A percentile compares a stretch with the other conserved stretches of the same genome.
Evolutionary conservation across 2,797 vertebrate genomes (phyloP).

Genomic region (Craterocephalus amniculus): DNA sequence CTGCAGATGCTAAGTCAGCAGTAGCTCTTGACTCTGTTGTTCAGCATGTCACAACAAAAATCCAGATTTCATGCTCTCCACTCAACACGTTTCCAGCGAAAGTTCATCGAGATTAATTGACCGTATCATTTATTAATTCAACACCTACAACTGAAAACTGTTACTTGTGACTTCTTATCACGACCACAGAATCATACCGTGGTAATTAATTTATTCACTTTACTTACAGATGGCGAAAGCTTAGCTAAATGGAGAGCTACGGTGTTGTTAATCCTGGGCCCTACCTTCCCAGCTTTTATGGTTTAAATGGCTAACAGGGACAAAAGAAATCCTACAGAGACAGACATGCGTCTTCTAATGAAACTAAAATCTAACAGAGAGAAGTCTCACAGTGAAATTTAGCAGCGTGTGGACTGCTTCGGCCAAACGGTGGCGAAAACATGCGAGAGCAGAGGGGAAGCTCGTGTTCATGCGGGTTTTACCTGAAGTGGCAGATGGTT

Average conservation of each 20-base stretch:
- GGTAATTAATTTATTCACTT: background rate
- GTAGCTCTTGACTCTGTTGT: background rate
- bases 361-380: background rate
- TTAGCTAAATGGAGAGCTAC: background rate
- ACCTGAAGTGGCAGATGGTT: background rate
- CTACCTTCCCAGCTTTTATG: background rate
- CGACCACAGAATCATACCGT: background rate
- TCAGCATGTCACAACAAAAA: background rate
- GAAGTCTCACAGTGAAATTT: background rate
- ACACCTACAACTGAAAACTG: background rate
- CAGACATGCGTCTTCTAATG: background rate
- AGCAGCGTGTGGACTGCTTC: slow-evolving; percentile 1
- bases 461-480: background rate
- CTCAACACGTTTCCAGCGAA: background rate
- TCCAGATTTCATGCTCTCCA: background rate
- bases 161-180: background rate
- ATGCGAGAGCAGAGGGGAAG: background rate
- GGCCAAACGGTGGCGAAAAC: background rate
- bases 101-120: background rate
- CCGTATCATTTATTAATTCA: background rate
- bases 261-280: background rate
- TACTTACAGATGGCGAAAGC: background rate
- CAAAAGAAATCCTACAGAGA: background rate
- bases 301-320: background rate
- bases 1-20: background rate